Evolutionary conservation across 1,140 invertebrate species (phyloP), one percentile per base, ranked within the genome.

Genomic region (Condylostylus longicornis): DNA sequence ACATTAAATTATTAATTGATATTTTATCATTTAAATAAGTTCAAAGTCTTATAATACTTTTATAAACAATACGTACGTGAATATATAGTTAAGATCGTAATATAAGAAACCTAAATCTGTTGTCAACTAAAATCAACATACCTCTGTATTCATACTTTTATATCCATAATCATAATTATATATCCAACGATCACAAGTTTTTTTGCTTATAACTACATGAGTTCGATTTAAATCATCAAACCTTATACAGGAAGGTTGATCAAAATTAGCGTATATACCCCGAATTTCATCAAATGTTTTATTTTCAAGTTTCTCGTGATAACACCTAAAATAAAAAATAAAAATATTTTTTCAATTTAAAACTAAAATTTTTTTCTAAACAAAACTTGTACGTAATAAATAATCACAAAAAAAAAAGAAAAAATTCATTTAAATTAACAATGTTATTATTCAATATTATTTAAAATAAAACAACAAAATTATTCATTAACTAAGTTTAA

Each of bases 131-230:
- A n/a, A n/a, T n/a, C n/a, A 3, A 44, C 42, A 37, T 47, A 73
- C 71, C 58, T 74, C 69, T 22, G 69, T 64, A 21, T 70, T 67
- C 45, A 72, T 64, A 42, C 69, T 71, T 28, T 62, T 49, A 47
- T 67, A 71, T 27, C 61, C 66, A 40, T 64, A 64, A 37, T 62
- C 62, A 35, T 58, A 59, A 35, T 65, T 61, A 45, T 68, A 71
- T 3, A 62, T 63, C 67, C 68, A 71, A 21, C 45, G 38, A 20
- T 58, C 53, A 45, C 68, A 63, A 32, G 43, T 34, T n/a, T 53
- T 48, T 27, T 42, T 40, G 35, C 55, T 58, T 12, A 45, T 45
- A 4, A 57, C 53, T 4, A 38, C 41, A 44, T 54, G 51, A 10
- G 31, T 17, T 2, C 45, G 46, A 23, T 47, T 33, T 10, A 51